Base-by-base conservation (phyloP, 2,797 vertebrate genomes). In the Columba guinea region DNA sequence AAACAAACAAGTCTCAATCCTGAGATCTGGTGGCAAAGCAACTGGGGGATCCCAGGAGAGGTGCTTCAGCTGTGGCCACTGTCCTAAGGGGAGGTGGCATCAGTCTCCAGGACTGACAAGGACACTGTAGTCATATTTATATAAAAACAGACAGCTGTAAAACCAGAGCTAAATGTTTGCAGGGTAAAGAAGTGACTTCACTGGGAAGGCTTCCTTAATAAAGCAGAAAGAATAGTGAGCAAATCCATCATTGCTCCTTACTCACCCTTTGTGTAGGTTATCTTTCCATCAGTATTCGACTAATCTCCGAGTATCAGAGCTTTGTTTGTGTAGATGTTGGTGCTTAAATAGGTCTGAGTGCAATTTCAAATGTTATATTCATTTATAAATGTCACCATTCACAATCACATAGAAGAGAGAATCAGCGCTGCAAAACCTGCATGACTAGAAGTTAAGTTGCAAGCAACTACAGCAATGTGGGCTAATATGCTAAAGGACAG, bases 151-250 rank as follows among this genome's bases (percentile, higher is more conserved):
- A 16, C 37, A 44, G 34, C 74, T 87, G 58, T 70, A 78, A 88
- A 95, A 77, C 49, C 2, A 0, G 69, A 93, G 79, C 51, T 56
- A 74, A 68, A 0, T 92, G 63, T 95, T 94, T 94, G 87, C 58
- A 84, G 76, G 58, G 79, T 81, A 93, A 96, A 95, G 92, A 90
- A 59, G 46, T 87, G 81, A 92, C 82, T 93, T 94, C 92, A 85
- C 16, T 48, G 53, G 83, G 30, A 85, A 81, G 46, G 68, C 21
- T 24, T 92, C 69, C 69, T 87, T 44, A 87, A 73, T 3, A 60
- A 79, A 81, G 22, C 62, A 84, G 60, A 90, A 90, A 84, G 78
- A 86, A 83, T 23, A 94, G 75, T 16, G 46, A 34, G 46, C 62
- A 92, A 90, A 92, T 83, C 65, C 63, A 58, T 89, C 53, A 32